Conservation (phyloP, 1,140 invertebrate genomes). For the Phymastichus coffea region DNA sequence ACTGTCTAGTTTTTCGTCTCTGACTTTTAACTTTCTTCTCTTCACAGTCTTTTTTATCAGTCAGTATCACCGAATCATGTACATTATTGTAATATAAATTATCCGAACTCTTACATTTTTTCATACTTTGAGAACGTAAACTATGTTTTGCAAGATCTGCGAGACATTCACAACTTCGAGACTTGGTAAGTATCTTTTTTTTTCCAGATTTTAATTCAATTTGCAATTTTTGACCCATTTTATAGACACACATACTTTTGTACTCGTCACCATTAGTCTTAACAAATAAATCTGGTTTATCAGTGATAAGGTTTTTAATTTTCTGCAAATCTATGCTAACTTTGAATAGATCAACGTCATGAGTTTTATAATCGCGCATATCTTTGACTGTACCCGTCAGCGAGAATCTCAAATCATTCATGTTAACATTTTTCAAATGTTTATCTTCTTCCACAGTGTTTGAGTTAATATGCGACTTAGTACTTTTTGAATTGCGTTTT, state of each 20-base stretch:
- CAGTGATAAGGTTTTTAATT: conserved; percentile 38
- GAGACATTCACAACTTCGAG: conserved; percentile 24
- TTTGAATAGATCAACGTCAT: conserved; percentile 28
- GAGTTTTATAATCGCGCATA: neutral
- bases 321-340: conserved; percentile 49
- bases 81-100: conserved; percentile 16
- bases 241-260: conserved; percentile 5
- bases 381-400: conserved; percentile 15
- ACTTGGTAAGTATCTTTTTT: conserved; percentile 20
- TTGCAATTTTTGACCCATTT: conserved; percentile 15
- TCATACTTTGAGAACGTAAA: neutral
- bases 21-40: conserved; percentile 16
- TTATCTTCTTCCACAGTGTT: conserved; percentile 6
- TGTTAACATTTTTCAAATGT: conserved; percentile 25
- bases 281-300: conserved; percentile 39
- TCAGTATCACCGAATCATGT: conserved; percentile 4
- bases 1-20: conserved; percentile 24
- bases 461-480: neutral
- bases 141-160: neutral
- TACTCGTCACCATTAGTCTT: conserved; percentile 19
- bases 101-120: conserved; percentile 28
- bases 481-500: no score
- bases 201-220: conserved; percentile 8
- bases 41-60: conserved; percentile 22
- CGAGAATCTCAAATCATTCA: conserved; percentile 16